Percentiles rank a stretch among this genome's conserved stretches.
Evolutionary conservation across 2,797 vertebrate genomes (phyloP).

Genomic region (Pseudomugil gertrudae): DNA sequence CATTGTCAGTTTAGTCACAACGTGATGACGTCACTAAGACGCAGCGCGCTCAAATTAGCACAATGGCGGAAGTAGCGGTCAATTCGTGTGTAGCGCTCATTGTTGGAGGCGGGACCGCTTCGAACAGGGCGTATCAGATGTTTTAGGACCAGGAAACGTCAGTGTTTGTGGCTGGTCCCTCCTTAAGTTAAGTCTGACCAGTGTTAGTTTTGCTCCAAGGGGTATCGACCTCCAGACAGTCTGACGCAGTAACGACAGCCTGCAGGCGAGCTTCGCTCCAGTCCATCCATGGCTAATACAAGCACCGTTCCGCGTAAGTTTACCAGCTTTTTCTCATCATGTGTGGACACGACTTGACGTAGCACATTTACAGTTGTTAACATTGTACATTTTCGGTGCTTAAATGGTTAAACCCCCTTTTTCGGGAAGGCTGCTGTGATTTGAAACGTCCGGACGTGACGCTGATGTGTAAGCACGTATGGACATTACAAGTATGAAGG

Average conservation of each 20-base stretch:
- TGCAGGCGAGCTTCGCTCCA: not conserved
- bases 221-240: not conserved
- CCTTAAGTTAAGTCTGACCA: conserved; percentile 8
- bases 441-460: not conserved
- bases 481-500: not conserved
- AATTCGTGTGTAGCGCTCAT: not conserved
- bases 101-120: conserved; percentile 16
- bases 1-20: not conserved
- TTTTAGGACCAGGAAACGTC: conserved; percentile 61
- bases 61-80: conserved; percentile 13
- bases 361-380: not conserved
- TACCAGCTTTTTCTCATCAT: not conserved
- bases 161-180: conserved; percentile 1
- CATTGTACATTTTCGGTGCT: not conserved
- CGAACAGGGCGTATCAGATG: conserved; percentile 59
- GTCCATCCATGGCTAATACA: conserved; percentile 50
- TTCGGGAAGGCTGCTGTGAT: not conserved
- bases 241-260: not conserved
- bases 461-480: not conserved
- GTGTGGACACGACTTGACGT: fast-evolving
- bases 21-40: not conserved
- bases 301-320: conserved; percentile 39
- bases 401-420: no score
- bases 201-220: not conserved
- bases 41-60: not conserved